These are phyloP conservation scores for silkworm (Bombyx mori) DNA, from an alignment of 1,140 invertebrate genomes.

Conservation along the genomic window DNA sequence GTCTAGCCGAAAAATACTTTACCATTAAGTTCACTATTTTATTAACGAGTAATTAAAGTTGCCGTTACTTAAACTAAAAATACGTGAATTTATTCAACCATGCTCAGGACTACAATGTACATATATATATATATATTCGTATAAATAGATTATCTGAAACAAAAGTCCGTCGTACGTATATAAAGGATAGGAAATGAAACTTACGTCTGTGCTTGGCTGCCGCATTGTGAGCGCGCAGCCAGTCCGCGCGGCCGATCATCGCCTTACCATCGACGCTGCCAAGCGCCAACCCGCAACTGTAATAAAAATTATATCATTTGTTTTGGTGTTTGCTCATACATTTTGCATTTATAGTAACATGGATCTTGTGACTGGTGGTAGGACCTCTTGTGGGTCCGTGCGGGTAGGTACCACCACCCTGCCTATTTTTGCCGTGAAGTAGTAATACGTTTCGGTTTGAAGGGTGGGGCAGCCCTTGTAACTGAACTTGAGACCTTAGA, in stretches of 20 bases:
- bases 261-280: constrained; percentile 38
- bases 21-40: no score
- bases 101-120: no score
- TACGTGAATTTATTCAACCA: no score
- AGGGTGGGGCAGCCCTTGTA: no score
- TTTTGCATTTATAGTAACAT: not conserved
- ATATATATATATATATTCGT: not conserved
- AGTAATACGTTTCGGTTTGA: no score
- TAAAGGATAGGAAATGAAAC: constrained; percentile 12
- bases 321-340: not conserved
- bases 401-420: no score
- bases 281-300: constrained; percentile 34
- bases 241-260: constrained; percentile 58
- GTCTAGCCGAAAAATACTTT: no score
- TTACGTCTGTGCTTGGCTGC: constrained; percentile 58
- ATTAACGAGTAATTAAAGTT: no score
- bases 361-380: not conserved
- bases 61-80: no score
- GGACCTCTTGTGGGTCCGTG: no score
- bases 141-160: not conserved
- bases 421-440: no score
- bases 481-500: no score
- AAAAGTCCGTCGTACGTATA: not conserved
- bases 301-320: not conserved
- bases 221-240: constrained; percentile 59